Percentiles rank a stretch among this genome's conserved stretches.
Conservation (phyloP, 2,113 vertebrate species). For the Acanthochromis polyacanthus region DNA sequence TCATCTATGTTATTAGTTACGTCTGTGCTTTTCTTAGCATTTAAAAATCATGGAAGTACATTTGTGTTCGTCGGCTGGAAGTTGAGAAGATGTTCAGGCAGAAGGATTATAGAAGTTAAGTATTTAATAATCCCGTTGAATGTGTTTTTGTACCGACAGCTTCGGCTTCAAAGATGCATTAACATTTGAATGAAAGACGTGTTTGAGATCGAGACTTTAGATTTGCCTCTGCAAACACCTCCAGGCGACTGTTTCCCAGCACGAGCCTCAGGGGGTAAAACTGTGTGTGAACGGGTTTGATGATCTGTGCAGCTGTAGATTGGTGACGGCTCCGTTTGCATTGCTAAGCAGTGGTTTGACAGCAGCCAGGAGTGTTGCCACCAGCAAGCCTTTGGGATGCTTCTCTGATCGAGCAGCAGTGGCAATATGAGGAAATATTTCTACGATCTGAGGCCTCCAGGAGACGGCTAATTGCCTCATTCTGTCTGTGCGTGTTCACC, state of each 20-base stretch:
- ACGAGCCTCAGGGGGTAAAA: background rate
- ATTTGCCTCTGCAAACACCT: background rate
- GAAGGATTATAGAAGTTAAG: background rate
- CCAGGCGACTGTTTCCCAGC: background rate
- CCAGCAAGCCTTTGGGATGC: background rate
- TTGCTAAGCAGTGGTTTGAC: conserved; percentile 19
- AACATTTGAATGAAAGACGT: background rate
- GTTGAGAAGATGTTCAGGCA: background rate
- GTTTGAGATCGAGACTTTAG: background rate
- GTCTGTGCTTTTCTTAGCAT: background rate
- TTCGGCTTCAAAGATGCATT: background rate
- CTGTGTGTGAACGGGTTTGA: background rate
- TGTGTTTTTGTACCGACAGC: background rate
- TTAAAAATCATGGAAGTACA: background rate
- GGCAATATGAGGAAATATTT: background rate
- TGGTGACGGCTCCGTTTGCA: background rate
- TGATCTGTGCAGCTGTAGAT: background rate
- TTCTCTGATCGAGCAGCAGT: background rate
- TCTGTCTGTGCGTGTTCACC: background rate
- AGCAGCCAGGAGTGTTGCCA: conserved; percentile 6
- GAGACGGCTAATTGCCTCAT: background rate
- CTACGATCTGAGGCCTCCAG: background rate
- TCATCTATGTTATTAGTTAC: background rate
- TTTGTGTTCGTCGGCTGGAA: background rate
- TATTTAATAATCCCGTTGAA: background rate